Evolutionary conservation across 2,888 invertebrate genomes (phyloP), one percentile per base, ranked within the genome.

Genomic region (Oscheius sp.): DNA sequence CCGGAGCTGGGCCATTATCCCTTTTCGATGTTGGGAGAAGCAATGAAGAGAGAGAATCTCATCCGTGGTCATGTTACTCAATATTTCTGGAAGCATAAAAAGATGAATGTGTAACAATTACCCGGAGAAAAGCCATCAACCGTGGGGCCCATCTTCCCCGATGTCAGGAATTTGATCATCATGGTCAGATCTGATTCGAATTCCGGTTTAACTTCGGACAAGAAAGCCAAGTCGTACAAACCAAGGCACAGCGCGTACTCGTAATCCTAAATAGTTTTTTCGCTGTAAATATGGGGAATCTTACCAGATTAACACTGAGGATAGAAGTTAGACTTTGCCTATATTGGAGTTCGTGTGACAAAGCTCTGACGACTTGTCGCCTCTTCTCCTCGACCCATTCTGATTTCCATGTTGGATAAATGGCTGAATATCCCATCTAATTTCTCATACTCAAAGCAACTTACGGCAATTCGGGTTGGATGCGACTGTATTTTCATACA

Each of bases 71-170:
- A 86, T 59, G 52, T 82, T 78, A 7, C 52, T 61, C 25, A 85
- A 63, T 18, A 45, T 49, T 12, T 69, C 55, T 52, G 29, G 27
- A 61, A 61, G 2, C n/a, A n/a, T n/a, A 6, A 16, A 35, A n/a
- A 35, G 18, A 7, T 61, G 21, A 58, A 49, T 5, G 16, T 2
- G 13, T 49, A 16, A 16, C 3, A 35, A 49, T n/a, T 1, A 45
- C 46, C 94, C n/a, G 92, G 91, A 80, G 93, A 78, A n/a, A 84
- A 72, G 56, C 79, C 77, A 9, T 75, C 76, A 56, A 85, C 55
- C 9, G 86, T 84, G 2, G 83, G 81, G 41, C 77, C 76, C 35
- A 84, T 76, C 43, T 85, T 80, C 12, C 82, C 76, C 46, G 72
- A 74, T 23, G 74, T 69, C 27, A 87, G 70, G 70, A 87, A 86